Conservation (phyloP, 1,140 invertebrate species). For the Anagrus nilaparvatae region DNA sequence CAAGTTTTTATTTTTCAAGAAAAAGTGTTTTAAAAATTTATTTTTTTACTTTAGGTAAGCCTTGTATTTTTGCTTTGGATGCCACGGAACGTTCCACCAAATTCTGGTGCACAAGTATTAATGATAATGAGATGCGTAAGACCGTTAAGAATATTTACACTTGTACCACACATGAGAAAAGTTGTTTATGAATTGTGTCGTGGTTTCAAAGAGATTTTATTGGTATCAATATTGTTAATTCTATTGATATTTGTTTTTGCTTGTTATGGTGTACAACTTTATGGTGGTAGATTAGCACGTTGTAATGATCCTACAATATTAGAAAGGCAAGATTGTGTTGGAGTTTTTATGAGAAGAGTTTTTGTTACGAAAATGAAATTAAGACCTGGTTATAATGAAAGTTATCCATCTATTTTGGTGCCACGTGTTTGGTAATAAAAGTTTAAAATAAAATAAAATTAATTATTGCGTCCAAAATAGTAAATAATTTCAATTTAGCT, state of each 20-base stretch:
- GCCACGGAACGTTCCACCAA: slow-evolving; percentile 82
- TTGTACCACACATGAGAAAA: slow-evolving; percentile 98
- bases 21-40: slow-evolving; percentile 1
- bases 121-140: slow-evolving; percentile 95
- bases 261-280: slow-evolving; percentile 95
- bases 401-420: slow-evolving; percentile 89
- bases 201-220: slow-evolving; percentile 98
- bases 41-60: slow-evolving; percentile 56
- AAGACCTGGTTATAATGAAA: slow-evolving; percentile 65
- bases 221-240: slow-evolving; percentile 95
- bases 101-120: slow-evolving; percentile 85
- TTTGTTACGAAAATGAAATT: slow-evolving; percentile 99
- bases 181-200: slow-evolving; percentile 97
- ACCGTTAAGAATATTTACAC: slow-evolving; percentile 91
- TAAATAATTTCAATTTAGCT: no score
- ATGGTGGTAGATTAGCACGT: slow-evolving; percentile 88
- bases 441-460: no score
- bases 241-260: slow-evolving; percentile 99
- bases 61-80: slow-evolving; percentile 94
- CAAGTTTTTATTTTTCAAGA: slow-evolving; percentile 9
- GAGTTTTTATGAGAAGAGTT: slow-evolving; percentile 87
- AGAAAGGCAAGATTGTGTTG: slow-evolving; percentile 79
- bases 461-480: no score
- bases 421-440: slow-evolving; percentile 94
- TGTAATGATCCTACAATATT: slow-evolving; percentile 93